Evolutionary conservation across 1,140 invertebrate species (phyloP), one percentile per base, ranked within the genome.

Genomic region (Akabosia matsudoensis): DNA sequence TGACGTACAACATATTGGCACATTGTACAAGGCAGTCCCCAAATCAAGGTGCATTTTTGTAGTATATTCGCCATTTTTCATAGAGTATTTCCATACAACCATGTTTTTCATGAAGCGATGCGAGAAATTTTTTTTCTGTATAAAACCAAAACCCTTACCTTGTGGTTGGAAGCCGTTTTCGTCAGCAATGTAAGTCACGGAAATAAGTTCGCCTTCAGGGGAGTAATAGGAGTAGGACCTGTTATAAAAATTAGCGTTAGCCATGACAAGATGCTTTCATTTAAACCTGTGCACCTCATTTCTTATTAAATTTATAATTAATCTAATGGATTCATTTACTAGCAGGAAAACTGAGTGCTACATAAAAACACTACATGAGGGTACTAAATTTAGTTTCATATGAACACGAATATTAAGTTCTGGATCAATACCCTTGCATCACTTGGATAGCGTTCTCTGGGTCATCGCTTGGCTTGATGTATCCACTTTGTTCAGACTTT

Each of bases 371-470:
- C n/a, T n/a, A n/a, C n/a, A n/a, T n/a, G n/a, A n/a, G n/a, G n/a
- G n/a, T n/a, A n/a, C n/a, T n/a, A n/a, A n/a, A n/a, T n/a, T n/a
- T n/a, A n/a, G n/a, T n/a, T n/a, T n/a, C n/a, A n/a, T n/a, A n/a
- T n/a, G n/a, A n/a, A n/a, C n/a, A n/a, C n/a, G n/a, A n/a, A n/a
- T n/a, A n/a, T n/a, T n/a, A n/a, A n/a, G n/a, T n/a, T n/a, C n/a
- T n/a, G n/a, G n/a, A n/a, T n/a, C n/a, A n/a, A n/a, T 71, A 76
- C 72, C 79, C 79, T 71, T 76, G 72, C 64, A 76, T 70, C 28
- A 74, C 75, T 64, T 77, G 76, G 77, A 80, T 78, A 52, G 73
- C 73, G 22, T 78, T 74, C 30, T 78, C 76, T 37, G 70, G 70
- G 33, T 72, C 54, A 30, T 45, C 70, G 13, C 70, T 30, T 14